Percentiles rank a stretch among this genome's conserved stretches.
These are phyloP conservation scores for Apamea sordens DNA, from an alignment of 2,888 invertebrate species.

Conservation along the genomic window DNA sequence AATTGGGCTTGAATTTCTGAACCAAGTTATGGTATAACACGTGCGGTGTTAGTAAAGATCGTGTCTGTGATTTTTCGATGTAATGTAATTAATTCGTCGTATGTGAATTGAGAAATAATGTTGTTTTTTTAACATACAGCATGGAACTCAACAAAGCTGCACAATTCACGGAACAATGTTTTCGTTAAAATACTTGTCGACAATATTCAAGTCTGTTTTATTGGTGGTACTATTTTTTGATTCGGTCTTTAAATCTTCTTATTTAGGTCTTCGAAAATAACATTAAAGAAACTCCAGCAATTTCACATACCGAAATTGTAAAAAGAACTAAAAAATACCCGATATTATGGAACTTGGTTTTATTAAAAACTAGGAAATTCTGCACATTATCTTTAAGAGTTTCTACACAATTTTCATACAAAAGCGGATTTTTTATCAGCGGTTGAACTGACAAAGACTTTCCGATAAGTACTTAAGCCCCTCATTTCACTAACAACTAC, in stretches of 20 bases:
- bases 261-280: too few species aligned
- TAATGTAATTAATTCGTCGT: not conserved
- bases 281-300: not conserved
- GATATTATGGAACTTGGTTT: not conserved
- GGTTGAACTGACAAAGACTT: constrained; percentile 31
- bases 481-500: constrained; percentile 26
- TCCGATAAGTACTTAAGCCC: constrained; percentile 9
- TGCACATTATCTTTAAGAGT: not conserved
- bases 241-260: not conserved
- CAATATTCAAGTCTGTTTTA: not conserved
- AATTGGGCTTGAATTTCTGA: not conserved
- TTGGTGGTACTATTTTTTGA: not conserved
- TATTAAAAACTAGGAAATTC: not conserved
- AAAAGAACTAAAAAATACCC: too few species aligned
- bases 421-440: constrained; percentile 3
- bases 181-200: too few species aligned
- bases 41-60: not conserved
- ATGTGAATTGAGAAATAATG: not conserved
- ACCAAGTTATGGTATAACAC: not conserved
- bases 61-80: not conserved
- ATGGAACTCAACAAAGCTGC: not conserved
- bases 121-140: not conserved
- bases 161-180: not conserved
- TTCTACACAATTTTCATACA: not conserved
- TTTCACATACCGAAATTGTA: not conserved